Evolutionary conservation across 2,113 vertebrate genomes (phyloP).

Genomic region (Nasalis larvatus): DNA sequence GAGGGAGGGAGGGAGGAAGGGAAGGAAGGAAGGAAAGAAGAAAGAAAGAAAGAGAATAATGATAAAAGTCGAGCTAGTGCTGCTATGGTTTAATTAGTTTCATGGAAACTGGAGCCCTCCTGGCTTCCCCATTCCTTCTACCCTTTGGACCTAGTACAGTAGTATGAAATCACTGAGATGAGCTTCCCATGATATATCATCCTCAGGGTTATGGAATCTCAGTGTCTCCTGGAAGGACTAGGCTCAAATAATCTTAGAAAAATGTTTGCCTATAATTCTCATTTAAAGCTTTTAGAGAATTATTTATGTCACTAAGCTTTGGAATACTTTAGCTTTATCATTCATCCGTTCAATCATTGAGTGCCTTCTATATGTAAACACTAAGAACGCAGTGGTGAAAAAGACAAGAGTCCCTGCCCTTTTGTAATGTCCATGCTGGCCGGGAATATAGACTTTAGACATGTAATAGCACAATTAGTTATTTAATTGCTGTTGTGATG

Average conservation of each 20-base stretch:
- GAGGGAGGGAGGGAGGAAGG: fast-evolving
- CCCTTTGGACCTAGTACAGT: neutral
- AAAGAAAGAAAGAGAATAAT: neutral
- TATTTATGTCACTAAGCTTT: neutral
- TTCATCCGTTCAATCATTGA: neutral
- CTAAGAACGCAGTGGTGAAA: neutral
- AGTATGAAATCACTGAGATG: neutral
- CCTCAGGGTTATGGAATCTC: no score
- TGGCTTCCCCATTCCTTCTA: neutral
- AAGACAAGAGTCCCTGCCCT: neutral
- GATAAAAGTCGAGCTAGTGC: neutral
- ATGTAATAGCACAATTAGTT: neutral
- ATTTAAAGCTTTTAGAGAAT: neutral
- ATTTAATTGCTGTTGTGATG: neutral
- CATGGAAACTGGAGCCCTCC: neutral
- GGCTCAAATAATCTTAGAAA: neutral
- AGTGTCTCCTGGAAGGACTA: neutral
- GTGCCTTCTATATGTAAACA: neutral
- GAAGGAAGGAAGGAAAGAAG: neutral
- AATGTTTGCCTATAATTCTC: neutral
- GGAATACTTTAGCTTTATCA: neutral
- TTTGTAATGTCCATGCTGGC: neutral
- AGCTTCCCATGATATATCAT: neutral
- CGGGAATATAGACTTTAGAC: neutral
- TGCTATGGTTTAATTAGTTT: neutral